phyloP scores from a whole-genome alignment of 2,888 invertebrate genomes.

The Pyrrhia umbra region DNA sequence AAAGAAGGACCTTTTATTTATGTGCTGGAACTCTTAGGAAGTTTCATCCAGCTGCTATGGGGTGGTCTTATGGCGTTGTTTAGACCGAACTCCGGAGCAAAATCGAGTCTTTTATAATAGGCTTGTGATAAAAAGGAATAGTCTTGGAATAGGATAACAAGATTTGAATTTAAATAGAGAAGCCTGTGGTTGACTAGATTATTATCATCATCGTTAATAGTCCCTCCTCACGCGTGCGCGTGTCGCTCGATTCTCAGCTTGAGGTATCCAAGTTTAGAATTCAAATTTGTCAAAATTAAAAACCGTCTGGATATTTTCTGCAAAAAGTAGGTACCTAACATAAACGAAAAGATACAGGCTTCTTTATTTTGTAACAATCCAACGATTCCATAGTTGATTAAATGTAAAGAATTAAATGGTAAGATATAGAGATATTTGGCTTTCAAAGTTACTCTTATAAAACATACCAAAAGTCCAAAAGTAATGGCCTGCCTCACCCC shows the following conservation, averaged over 20 bases:
- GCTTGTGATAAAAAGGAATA: not conserved
- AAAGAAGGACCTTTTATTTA: constrained; percentile 73
- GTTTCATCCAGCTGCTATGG: constrained; percentile 77
- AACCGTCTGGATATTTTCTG: not conserved
- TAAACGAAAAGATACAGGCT: not conserved
- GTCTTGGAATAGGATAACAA: not conserved
- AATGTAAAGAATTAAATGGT: no score
- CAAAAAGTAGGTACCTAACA: no score
- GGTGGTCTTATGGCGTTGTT: constrained; percentile 77
- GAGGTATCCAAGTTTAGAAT: not conserved
- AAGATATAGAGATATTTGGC: no score
- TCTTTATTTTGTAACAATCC: not conserved
- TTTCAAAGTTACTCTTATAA: not conserved
- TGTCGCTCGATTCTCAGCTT: not conserved
- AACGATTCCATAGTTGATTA: not conserved
- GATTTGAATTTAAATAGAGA: not conserved
- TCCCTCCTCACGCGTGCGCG: not conserved
- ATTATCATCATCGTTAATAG: not conserved
- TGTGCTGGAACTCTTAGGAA: constrained; percentile 78
- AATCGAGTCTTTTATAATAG: not conserved
- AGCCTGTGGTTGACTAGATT: not conserved
- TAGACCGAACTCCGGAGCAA: constrained; percentile 51
- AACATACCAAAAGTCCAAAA: no score
- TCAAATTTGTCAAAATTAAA: no score
- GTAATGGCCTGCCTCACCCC: no score